Conservation (phyloP, 2,888 invertebrate species). For the Philonicus albiceps region DNA sequence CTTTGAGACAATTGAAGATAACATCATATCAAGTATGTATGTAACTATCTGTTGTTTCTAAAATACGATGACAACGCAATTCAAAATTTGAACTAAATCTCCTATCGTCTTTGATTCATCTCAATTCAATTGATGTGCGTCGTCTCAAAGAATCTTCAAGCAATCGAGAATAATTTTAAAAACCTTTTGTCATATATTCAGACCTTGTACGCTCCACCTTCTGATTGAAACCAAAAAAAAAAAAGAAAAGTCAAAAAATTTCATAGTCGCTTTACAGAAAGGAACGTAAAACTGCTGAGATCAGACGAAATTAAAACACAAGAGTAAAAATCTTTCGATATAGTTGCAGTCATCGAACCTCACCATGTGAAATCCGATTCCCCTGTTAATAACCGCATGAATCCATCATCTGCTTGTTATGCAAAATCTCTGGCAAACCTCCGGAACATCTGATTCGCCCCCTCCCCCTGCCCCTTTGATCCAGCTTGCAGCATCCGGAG, state of each 20-base stretch:
- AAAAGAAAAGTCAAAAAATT: background rate
- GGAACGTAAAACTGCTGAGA: background rate
- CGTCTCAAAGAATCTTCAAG: background rate
- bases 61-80: background rate
- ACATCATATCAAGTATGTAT: background rate
- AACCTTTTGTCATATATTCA: background rate
- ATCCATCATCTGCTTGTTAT: background rate
- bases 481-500: background rate
- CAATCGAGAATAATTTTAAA: background rate
- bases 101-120: background rate
- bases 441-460: background rate
- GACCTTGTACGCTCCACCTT: background rate
- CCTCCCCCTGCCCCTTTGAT: background rate
- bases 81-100: background rate
- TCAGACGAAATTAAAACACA: background rate
- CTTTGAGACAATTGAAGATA: background rate
- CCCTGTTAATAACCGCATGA: background rate
- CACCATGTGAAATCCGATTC: background rate
- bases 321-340: background rate
- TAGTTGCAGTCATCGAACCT: background rate
- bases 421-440: background rate
- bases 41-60: no score
- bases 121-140: background rate
- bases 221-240: background rate
- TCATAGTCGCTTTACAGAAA: background rate